Conservation (phyloP, 2,888 invertebrate genomes). For the Mythimna loreyi region DNA sequence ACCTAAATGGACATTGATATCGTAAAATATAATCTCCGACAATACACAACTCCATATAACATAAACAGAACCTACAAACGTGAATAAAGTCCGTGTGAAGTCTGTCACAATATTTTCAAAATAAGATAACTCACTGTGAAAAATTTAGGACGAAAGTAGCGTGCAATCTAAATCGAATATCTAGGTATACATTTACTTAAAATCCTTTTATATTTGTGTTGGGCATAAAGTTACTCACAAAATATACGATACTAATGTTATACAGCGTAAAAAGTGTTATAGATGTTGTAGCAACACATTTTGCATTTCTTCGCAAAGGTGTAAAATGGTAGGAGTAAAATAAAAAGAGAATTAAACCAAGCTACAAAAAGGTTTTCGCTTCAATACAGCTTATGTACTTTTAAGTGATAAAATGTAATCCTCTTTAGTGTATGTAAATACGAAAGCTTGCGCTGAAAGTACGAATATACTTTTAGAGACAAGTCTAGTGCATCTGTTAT, state of each 20-base stretch:
- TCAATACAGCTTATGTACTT: conserved; percentile 32
- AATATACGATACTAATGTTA: conserved; percentile 29
- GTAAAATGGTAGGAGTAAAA: conserved; percentile 4
- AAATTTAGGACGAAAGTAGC: conserved; percentile 44
- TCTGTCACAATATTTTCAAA: conserved; percentile 52
- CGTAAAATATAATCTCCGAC: too few relatives aligned
- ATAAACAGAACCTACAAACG: too few relatives aligned
- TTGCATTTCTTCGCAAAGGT: conserved; percentile 25
- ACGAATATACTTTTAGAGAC: neutral
- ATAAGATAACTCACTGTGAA: conserved; percentile 48
- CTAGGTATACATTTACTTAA: conserved; percentile 57
- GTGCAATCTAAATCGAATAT: conserved; percentile 64
- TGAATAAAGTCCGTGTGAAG: conserved; percentile 6
- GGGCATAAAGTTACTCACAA: conserved; percentile 23
- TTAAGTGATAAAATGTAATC: conserved; percentile 40
- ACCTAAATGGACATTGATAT: too few relatives aligned
- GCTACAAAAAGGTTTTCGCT: conserved; percentile 36
- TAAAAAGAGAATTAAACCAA: conserved; percentile 37
- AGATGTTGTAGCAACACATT: conserved; percentile 24
- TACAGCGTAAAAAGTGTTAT: conserved; percentile 16
- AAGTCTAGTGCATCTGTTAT: neutral
- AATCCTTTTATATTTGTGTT: conserved; percentile 55
- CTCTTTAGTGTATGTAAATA: conserved; percentile 26
- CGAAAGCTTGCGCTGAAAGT: conserved; percentile 4
- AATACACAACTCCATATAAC: too few relatives aligned